phyloP scores from a whole-genome alignment of 2,797 vertebrate genomes.

The Trachops cirrhosus region DNA sequence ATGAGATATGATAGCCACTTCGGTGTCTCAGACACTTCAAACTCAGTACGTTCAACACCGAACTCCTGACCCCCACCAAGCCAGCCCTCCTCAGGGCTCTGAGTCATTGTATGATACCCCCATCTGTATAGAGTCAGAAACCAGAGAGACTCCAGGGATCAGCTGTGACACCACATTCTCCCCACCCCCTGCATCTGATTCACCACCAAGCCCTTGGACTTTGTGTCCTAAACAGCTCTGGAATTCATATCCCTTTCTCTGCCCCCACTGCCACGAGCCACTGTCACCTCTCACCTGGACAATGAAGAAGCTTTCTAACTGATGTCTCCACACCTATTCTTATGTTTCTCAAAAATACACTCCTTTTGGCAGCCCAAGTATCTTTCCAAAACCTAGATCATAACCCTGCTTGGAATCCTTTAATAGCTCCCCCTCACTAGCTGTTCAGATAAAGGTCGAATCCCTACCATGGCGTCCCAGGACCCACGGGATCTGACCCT shows the following conservation, averaged over 20 bases:
- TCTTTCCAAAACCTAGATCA: not conserved
- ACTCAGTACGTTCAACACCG: not conserved
- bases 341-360: not conserved
- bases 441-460: not conserved
- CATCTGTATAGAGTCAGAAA: not conserved
- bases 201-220: not conserved
- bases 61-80: not conserved
- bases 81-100: not conserved
- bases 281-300: not conserved
- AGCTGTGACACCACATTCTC: not conserved
- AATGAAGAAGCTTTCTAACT: not conserved
- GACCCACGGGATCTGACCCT: not conserved
- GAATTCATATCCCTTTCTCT: too few relatives aligned
- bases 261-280: fast-evolving
- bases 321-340: not conserved
- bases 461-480: too few relatives aligned
- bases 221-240: not conserved
- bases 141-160: not conserved
- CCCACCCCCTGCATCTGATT: not conserved
- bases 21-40: not conserved
- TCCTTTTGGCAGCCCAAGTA: not conserved
- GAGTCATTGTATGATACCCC: too few relatives aligned
- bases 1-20: not conserved
- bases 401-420: not conserved
- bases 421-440: not conserved